phyloP scores from a whole-genome alignment of 2,888 invertebrate genomes.

The Cantharis nigra region DNA sequence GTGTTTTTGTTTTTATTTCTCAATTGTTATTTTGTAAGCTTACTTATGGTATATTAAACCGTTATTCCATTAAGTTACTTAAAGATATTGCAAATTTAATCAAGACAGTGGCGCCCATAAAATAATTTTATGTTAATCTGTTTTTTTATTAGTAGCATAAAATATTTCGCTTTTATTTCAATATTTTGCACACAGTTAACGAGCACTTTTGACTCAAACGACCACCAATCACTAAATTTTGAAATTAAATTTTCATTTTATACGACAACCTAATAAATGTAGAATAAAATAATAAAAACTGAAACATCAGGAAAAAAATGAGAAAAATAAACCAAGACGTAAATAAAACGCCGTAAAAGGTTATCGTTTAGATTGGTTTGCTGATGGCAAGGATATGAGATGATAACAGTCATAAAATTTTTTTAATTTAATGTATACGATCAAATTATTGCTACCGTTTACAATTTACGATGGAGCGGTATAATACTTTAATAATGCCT shows the following conservation, averaged over 20 bases:
- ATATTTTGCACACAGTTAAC: conserved; percentile 5
- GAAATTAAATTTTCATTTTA: background rate
- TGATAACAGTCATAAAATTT: conserved; percentile 20
- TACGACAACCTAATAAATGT: background rate
- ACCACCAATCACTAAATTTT: background rate
- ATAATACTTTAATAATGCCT: background rate
- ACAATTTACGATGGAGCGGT: conserved; percentile 6
- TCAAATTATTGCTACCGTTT: conserved; percentile 13
- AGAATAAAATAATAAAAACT: conserved; percentile 14
- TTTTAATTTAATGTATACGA: conserved; percentile 27
- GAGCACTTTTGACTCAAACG: background rate
- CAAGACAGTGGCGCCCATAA: conserved; percentile 4
- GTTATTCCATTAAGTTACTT: background rate
- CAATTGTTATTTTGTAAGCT: background rate
- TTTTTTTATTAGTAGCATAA: background rate
- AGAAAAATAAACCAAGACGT: conserved; percentile 24
- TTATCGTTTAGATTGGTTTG: conserved; percentile 23
- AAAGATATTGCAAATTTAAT: background rate
- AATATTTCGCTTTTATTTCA: conserved; percentile 1
- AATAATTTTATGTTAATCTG: conserved; percentile 4
- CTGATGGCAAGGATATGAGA: conserved; percentile 22
- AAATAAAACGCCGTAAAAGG: conserved; percentile 26
- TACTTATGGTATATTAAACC: background rate
- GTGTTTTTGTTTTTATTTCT: too few species aligned
- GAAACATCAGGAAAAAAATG: conserved; percentile 22